Percentiles rank a stretch among this genome's conserved stretches.
Evolutionary conservation across 2,888 invertebrate genomes (phyloP).

Genomic region (Trissolcus brochymenae): DNA sequence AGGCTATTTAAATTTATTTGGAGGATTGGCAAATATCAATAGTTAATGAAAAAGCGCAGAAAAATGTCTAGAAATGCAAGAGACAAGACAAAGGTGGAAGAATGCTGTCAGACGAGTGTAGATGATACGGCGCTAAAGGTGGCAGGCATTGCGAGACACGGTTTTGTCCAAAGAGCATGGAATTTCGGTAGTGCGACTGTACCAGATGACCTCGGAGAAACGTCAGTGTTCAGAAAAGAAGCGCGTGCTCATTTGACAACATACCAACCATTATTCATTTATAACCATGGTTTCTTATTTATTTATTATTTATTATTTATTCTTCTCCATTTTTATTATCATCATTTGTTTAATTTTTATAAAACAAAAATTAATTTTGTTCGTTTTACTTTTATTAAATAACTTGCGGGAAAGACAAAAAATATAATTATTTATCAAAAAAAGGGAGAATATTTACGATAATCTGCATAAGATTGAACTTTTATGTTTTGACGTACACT

Average conservation of each 20-base stretch:
- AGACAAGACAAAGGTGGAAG: constrained; percentile 54
- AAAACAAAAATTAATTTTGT: too few species aligned
- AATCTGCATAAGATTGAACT: too few species aligned
- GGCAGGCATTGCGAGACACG: constrained; percentile 50
- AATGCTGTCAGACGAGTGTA: constrained; percentile 52
- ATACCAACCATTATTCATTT: background rate
- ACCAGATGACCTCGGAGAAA: constrained; percentile 55
- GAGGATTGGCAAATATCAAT: background rate
- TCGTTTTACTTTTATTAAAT: too few species aligned
- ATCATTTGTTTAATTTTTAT: too few species aligned
- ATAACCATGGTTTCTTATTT: background rate
- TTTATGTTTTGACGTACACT: too few species aligned
- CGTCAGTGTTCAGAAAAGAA: constrained; percentile 45
- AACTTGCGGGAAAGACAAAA: too few species aligned
- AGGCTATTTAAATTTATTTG: too few species aligned
- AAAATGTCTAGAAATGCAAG: constrained; percentile 22
- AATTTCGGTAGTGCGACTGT: constrained; percentile 54
- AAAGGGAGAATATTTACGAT: too few species aligned
- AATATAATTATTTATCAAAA: too few species aligned
- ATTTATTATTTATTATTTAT: background rate
- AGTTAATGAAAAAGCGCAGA: constrained; percentile 44
- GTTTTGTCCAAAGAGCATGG: constrained; percentile 53
- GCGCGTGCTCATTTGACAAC: background rate
- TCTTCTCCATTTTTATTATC: constrained; percentile 1
- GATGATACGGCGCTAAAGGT: constrained; percentile 46